These are phyloP conservation scores for Valencia hispanica DNA, from an alignment of 2,797 vertebrate species.

Conservation along the genomic window DNA sequence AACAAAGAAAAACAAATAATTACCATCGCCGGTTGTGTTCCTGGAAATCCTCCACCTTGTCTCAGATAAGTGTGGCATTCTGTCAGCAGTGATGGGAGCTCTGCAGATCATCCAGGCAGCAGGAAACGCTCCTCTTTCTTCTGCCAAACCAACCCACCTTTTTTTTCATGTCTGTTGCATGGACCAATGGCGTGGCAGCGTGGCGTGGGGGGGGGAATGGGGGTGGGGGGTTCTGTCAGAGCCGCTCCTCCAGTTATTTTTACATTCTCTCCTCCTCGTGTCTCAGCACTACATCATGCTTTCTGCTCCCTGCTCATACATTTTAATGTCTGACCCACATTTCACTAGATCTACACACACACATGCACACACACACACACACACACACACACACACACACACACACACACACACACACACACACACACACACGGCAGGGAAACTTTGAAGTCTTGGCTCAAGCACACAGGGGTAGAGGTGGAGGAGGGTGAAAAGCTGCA, in stretches of 20 bases:
- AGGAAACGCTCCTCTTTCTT: slow-evolving; percentile 23
- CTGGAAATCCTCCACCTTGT: slow-evolving; percentile 6
- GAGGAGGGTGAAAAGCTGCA: slow-evolving; percentile 42
- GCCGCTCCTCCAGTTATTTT: slow-evolving; percentile 66
- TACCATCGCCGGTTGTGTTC: neutral
- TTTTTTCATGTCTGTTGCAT: slow-evolving; percentile 3
- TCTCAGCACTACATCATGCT: slow-evolving; percentile 75
- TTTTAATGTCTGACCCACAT: slow-evolving; percentile 84
- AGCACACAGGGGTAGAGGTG: slow-evolving; percentile 30
- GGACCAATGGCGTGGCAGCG: slow-evolving; percentile 43
- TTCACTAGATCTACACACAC: slow-evolving; percentile 52
- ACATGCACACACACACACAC: slow-evolving; percentile 38
- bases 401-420: slow-evolving; percentile 41
- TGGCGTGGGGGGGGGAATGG: slow-evolving; percentile 43
- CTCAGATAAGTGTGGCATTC: slow-evolving; percentile 10
- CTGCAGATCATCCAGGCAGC: slow-evolving; percentile 20
- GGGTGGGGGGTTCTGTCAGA: slow-evolving; percentile 44
- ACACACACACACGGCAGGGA: slow-evolving; percentile 28
- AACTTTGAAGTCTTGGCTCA: slow-evolving; percentile 65
- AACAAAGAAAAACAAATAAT: slow-evolving; percentile 4
- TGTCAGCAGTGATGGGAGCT: slow-evolving; percentile 15
- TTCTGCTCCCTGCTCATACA: slow-evolving; percentile 73
- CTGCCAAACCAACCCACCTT: neutral
- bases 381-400: slow-evolving; percentile 21
- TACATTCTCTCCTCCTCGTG: slow-evolving; percentile 68